Conservation (phyloP, 2,888 invertebrate species). For the Tubulanus polymorphus region DNA sequence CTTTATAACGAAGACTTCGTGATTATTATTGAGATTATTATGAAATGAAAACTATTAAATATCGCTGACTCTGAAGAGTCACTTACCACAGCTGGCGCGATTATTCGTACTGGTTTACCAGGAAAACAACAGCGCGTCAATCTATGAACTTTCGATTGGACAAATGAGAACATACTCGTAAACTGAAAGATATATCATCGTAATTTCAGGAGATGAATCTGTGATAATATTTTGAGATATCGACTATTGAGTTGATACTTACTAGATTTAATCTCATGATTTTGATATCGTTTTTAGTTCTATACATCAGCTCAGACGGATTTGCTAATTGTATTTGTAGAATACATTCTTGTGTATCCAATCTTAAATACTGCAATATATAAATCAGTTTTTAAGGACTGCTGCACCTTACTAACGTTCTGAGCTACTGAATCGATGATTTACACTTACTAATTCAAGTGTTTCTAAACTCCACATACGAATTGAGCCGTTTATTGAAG, state of each 20-base stretch:
- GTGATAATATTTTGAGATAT: too few relatives aligned
- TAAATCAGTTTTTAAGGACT: too few relatives aligned
- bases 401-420: too few relatives aligned
- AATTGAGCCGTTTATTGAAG: slow-evolving; percentile 38
- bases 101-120: slow-evolving; percentile 24
- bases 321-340: too few relatives aligned
- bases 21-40: too few relatives aligned
- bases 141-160: slow-evolving; percentile 28
- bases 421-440: too few relatives aligned
- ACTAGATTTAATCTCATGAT: slow-evolving; percentile 39
- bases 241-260: too few relatives aligned
- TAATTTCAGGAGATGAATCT: background rate
- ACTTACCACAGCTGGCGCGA: slow-evolving; percentile 32
- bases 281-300: slow-evolving; percentile 30
- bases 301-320: slow-evolving; percentile 32
- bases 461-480: slow-evolving; percentile 43
- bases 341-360: slow-evolving; percentile 35
- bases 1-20: too few relatives aligned
- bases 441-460: slow-evolving; percentile 34
- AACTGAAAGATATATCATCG: slow-evolving; percentile 22
- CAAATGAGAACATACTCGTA: slow-evolving; percentile 28
- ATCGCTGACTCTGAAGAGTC: too few relatives aligned
- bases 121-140: slow-evolving; percentile 22
- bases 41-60: too few relatives aligned
- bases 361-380: slow-evolving; percentile 28